phyloP scores from a whole-genome alignment of 2,888 invertebrate genomes.

The Lepidonotus clava region DNA sequence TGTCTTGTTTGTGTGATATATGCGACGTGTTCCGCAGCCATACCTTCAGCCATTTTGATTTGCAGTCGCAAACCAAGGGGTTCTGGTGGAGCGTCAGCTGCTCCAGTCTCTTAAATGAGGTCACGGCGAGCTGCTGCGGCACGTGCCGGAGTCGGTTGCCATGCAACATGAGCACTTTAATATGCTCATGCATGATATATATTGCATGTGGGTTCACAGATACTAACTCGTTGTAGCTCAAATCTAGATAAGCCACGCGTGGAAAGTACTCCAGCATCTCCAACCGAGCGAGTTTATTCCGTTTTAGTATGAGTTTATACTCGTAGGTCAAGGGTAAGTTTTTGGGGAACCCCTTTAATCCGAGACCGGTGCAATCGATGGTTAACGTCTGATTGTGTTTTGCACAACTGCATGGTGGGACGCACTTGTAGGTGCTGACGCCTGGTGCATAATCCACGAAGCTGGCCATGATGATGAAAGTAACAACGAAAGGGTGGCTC shows the following conservation, averaged over 20 bases:
- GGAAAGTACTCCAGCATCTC: background rate
- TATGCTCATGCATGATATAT: background rate
- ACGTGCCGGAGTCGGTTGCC: slow-evolving; percentile 17
- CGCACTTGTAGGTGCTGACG: slow-evolving; percentile 45
- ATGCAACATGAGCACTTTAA: slow-evolving; percentile 22
- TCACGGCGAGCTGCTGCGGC: slow-evolving; percentile 37
- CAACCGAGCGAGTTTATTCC: background rate
- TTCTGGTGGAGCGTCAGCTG: slow-evolving; percentile 25
- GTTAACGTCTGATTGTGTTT: slow-evolving; percentile 42
- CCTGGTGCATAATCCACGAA: slow-evolving; percentile 10
- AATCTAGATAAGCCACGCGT: slow-evolving; percentile 10
- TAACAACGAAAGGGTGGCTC: background rate
- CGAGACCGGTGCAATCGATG: slow-evolving; percentile 4
- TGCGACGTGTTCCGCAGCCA: slow-evolving; percentile 9
- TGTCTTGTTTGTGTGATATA: background rate
- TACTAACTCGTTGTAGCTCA: slow-evolving; percentile 10
- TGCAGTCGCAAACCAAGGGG: slow-evolving; percentile 27
- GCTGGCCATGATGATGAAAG: background rate
- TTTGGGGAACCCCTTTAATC: background rate
- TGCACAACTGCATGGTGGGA: slow-evolving; percentile 21
- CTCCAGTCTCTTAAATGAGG: slow-evolving; percentile 9
- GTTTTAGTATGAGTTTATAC: background rate
- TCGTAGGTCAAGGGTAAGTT: slow-evolving; percentile 9
- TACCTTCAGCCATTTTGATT: slow-evolving; percentile 20
- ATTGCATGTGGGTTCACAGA: slow-evolving; percentile 22